Conservation (phyloP, 35 echinoderm and acorn worm species). For the Diadema setosum region DNA sequence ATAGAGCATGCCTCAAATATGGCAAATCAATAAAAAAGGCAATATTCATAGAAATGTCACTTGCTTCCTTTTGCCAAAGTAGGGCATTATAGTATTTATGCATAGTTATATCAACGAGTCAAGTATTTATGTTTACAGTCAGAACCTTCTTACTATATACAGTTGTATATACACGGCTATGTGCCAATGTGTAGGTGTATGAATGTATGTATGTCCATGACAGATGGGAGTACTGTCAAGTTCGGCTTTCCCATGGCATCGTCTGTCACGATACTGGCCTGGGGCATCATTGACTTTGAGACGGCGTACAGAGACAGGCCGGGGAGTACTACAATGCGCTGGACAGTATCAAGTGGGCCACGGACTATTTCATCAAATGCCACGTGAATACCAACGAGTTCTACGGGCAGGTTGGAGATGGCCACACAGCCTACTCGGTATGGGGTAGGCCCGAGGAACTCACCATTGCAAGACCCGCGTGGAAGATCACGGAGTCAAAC, state of each 20-base stretch:
- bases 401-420: slow-evolving; percentile 75
- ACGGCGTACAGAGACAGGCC: slow-evolving; percentile 2
- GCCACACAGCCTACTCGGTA: slow-evolving; percentile 32
- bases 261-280: slow-evolving; percentile 53
- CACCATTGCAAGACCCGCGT: slow-evolving; percentile 41
- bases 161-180: background rate
- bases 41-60: too few relatives aligned
- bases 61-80: too few relatives aligned
- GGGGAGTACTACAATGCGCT: slow-evolving; percentile 27
- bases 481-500: background rate
- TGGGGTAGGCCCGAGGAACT: slow-evolving; percentile 81
- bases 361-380: slow-evolving; percentile 75
- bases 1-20: too few relatives aligned
- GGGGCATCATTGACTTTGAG: slow-evolving; percentile 63
- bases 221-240: slow-evolving; percentile 70
- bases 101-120: too few relatives aligned
- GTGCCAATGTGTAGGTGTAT: too few relatives aligned
- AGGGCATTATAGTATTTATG: too few relatives aligned
- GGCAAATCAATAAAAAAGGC: too few relatives aligned
- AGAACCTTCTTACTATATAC: too few relatives aligned
- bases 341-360: slow-evolving; percentile 57
- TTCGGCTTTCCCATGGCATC: slow-evolving; percentile 73
- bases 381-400: slow-evolving; percentile 21
- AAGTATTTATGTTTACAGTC: too few relatives aligned
- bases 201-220: background rate